Conservation (phyloP, 1,140 invertebrate genomes). For the Drosophila murphyi region DNA sequence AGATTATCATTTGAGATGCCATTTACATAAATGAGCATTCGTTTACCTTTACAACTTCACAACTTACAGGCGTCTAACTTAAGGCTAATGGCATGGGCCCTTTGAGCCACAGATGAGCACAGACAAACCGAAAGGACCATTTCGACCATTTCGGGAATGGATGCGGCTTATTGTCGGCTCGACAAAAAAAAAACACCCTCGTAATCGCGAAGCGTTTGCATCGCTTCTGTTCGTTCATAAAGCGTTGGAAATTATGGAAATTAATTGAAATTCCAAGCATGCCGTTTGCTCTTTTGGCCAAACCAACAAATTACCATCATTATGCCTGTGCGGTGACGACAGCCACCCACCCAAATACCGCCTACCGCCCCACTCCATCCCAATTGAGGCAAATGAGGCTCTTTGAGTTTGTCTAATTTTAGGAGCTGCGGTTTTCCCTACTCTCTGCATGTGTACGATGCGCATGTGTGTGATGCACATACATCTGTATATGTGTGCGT, state of each 20-base stretch:
- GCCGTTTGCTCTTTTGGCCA: slow-evolving; percentile 81
- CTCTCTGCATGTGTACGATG: neutral
- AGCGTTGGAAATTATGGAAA: slow-evolving; percentile 84
- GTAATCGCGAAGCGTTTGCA: slow-evolving; percentile 38
- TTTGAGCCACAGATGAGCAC: neutral
- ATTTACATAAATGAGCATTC: too few relatives aligned
- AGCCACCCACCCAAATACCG: neutral
- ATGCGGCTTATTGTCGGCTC: slow-evolving; percentile 22
- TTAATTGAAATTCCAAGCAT: slow-evolving; percentile 84
- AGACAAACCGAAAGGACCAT: slow-evolving; percentile 2
- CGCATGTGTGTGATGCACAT: neutral
- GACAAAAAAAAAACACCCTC: slow-evolving; percentile 34
- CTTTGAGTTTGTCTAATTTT: slow-evolving; percentile 66
- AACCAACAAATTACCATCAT: slow-evolving; percentile 84
- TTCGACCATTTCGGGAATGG: slow-evolving; percentile 2
- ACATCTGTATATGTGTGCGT: neutral
- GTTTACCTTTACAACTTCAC: too few relatives aligned
- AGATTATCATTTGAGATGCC: too few relatives aligned
- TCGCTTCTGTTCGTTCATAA: slow-evolving; percentile 65
- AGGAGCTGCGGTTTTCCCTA: slow-evolving; percentile 43
- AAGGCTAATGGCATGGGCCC: too few relatives aligned
- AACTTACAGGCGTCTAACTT: too few relatives aligned
- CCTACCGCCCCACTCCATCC: neutral
- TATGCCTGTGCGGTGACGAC: slow-evolving; percentile 53
- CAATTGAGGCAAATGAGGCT: slow-evolving; percentile 41